A percentile compares a stretch with the other conserved stretches of the same genome.
Evolutionary conservation across 2,113 vertebrate species (phyloP).

Genomic region (Typhlomys cinereus): DNA sequence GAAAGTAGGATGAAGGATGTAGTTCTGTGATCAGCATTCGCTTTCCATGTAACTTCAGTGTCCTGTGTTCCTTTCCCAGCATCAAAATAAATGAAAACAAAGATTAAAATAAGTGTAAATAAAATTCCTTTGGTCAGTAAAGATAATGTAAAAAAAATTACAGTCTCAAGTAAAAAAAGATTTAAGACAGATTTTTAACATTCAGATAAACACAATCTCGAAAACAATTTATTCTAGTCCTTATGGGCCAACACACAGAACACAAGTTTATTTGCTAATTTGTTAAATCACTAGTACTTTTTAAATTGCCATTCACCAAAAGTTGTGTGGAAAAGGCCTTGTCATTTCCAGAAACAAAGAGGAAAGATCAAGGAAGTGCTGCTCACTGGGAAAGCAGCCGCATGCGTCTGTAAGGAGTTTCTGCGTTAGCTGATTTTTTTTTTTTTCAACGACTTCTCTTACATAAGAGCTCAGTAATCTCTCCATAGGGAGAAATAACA

Average conservation of each 20-base stretch:
- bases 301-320: neutral
- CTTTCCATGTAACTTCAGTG: neutral
- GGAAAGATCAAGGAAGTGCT: conserved; percentile 55
- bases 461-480: conserved; percentile 78
- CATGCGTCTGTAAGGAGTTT: conserved; percentile 66
- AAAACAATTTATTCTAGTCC: conserved; percentile 17
- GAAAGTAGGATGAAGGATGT: neutral
- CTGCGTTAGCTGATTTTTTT: conserved; percentile 57
- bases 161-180: neutral
- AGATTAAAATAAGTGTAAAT: neutral
- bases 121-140: neutral
- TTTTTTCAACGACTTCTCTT: conserved; percentile 76
- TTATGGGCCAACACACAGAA: neutral
- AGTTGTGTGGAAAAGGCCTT: conserved; percentile 61
- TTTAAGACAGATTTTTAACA: neutral
- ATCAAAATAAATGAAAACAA: neutral
- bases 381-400: conserved; percentile 67
- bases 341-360: conserved; percentile 55
- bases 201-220: conserved; percentile 17
- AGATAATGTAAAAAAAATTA: neutral
- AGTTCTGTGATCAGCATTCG: too few species aligned
- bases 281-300: conserved; percentile 1
- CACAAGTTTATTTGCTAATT: neutral
- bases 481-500: conserved; percentile 79
- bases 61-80: neutral